Percentiles rank a stretch among this genome's conserved stretches.
Evolutionary conservation across 2,113 vertebrate species (phyloP).

Genomic region (Sciurus niger): DNA sequence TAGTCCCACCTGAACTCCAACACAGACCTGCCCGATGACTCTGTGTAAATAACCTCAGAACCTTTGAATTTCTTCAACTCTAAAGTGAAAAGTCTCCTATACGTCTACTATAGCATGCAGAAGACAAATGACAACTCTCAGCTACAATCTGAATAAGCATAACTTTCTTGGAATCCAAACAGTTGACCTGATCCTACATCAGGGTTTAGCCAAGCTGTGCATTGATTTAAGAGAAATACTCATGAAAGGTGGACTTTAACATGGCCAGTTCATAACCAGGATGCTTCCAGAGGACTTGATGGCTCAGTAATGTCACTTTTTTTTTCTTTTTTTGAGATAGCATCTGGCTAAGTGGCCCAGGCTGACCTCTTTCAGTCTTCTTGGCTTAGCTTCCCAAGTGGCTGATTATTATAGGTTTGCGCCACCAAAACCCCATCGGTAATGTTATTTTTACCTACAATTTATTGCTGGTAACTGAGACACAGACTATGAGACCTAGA

Average conservation of each 20-base stretch:
- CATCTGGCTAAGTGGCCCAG: neutral
- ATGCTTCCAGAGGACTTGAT: neutral
- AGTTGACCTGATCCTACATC: neutral
- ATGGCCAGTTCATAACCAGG: neutral
- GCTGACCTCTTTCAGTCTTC: neutral
- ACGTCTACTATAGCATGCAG: neutral
- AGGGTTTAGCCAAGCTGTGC: neutral
- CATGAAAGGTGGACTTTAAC: neutral
- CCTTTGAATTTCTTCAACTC: neutral
- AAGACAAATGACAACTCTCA: slow-evolving; percentile 25
- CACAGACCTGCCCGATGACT: slow-evolving; percentile 6
- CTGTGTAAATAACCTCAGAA: neutral
- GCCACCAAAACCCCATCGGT: neutral
- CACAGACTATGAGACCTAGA: neutral
- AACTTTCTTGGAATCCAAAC: neutral
- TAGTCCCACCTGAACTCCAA: neutral
- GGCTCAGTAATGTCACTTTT: neutral
- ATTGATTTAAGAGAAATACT: neutral
- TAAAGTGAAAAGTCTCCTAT: slow-evolving; percentile 9
- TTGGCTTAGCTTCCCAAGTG: neutral
- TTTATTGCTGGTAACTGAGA: neutral
- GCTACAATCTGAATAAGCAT: neutral
- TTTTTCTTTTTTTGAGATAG: neutral
- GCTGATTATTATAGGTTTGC: neutral
- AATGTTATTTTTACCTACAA: neutral